Evolutionary conservation across 2,113 vertebrate genomes (phyloP), one percentile per base, ranked within the genome.

Genomic region (Dasyurus viverrinus): DNA sequence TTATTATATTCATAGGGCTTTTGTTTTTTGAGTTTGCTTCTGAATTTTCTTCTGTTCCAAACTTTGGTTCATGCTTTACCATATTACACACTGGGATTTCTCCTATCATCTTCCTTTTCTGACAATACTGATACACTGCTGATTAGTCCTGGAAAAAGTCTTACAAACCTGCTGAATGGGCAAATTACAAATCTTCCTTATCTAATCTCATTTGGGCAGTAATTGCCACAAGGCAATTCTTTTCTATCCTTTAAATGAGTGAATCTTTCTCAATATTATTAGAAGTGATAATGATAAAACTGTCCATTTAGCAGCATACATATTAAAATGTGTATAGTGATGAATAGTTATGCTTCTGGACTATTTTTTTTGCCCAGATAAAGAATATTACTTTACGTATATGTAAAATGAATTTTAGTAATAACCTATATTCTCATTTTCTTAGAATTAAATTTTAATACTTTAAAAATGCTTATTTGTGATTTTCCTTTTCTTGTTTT

Each of bases 401-500:
- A 54, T 26, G 53, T 50, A 91, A 50, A 92, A 91, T 50, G 9
- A n/a, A 68, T 24, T 90, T 46, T 27, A 27, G 55, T 89, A 46
- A 91, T 8, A 91, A 25, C 84, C 91, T 53, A 50, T 52, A 68
- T 95, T 53, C 10, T 4, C 54, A 92, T 53, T 10, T 2, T 54
- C 52, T 19, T 25, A 96, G 53, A 68, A 12, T 84, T 10, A 48
- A 42, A 50, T 30, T 50, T 92, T 89, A 55, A 2, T 84, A 94
- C 46, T 93, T 95, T 57, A 53, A 27, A 92, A 55, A 4, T 54
- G 0, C 54, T 84, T 89, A 53, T 53, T 92, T 60, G 89, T 54
- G 23, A 14, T 8, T 93, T 95, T 95, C 92, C 89, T 89, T 94
- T 30, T 96, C 27, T 93, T 89, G 93, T 3, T 89, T 94, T 53